Conservation (phyloP, 2,797 vertebrate species). For the Melanotaenia parkinsoni region DNA sequence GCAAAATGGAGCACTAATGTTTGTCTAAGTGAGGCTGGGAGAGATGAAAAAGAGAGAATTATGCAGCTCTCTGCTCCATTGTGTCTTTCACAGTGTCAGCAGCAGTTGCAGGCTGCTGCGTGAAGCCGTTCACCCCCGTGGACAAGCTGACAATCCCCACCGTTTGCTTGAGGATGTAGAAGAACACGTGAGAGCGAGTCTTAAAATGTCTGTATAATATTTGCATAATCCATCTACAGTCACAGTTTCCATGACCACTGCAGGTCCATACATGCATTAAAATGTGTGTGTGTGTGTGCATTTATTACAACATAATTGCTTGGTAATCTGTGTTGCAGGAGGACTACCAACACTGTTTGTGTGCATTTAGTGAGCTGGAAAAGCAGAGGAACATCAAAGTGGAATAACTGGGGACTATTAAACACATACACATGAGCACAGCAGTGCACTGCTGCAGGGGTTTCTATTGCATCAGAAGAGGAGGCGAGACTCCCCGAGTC, state of each 20-base stretch:
- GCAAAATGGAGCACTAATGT: slow-evolving; percentile 58
- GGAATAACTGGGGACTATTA: slow-evolving; percentile 52
- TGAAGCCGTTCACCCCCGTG: slow-evolving; percentile 36
- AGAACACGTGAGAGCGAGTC: slow-evolving; percentile 25
- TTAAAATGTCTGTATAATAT: slow-evolving; percentile 14
- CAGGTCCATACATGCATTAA: slow-evolving; percentile 3
- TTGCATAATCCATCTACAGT: slow-evolving; percentile 29
- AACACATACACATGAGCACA: slow-evolving; percentile 48
- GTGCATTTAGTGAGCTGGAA: slow-evolving; percentile 55
- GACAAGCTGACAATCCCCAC: slow-evolving; percentile 39
- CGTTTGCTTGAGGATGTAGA: slow-evolving; percentile 17
- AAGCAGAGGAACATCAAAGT: slow-evolving; percentile 62
- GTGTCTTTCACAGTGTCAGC: slow-evolving; percentile 43
- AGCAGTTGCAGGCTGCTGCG: slow-evolving; percentile 37
- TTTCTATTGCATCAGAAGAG: slow-evolving; percentile 71
- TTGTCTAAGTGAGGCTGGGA: slow-evolving; percentile 50
- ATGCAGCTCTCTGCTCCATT: slow-evolving; percentile 48
- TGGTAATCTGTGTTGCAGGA: slow-evolving; percentile 43
- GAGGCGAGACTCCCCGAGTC: slow-evolving; percentile 56
- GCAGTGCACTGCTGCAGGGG: slow-evolving; percentile 63
- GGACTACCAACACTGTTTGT: slow-evolving; percentile 22
- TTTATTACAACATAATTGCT: slow-evolving; percentile 9
- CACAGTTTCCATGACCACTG: slow-evolving; percentile 37
- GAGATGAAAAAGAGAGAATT: slow-evolving; percentile 47
- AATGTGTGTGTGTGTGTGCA: background rate